A percentile compares a stretch with the other conserved stretches of the same genome.
Evolutionary conservation across 2,888 invertebrate genomes (phyloP).

Genomic region (Gandaritis pyraliata): DNA sequence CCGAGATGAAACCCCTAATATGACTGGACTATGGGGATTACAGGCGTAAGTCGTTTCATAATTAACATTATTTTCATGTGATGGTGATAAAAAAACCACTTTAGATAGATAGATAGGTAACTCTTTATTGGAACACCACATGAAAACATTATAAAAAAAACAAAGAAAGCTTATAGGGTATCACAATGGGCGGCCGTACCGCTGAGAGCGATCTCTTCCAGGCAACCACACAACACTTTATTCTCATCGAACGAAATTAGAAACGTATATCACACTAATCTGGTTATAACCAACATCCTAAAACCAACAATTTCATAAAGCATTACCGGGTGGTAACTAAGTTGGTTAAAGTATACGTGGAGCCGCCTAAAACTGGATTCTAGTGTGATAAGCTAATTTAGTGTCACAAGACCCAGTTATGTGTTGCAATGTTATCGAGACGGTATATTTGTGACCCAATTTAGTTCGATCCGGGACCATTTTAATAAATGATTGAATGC

Average conservation of each 20-base stretch:
- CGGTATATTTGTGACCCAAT: constrained; percentile 3
- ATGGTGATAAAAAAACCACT: background rate
- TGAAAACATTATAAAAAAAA: too few relatives aligned
- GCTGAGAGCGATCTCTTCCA: too few relatives aligned
- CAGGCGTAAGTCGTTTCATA: too few relatives aligned
- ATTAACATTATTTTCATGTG: background rate
- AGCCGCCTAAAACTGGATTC: constrained; percentile 11
- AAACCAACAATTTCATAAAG: constrained; percentile 6
- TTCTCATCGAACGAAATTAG: too few relatives aligned
- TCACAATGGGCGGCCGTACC: too few relatives aligned
- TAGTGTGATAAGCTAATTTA: constrained; percentile 22
- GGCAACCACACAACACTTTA: too few relatives aligned
- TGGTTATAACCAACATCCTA: constrained; percentile 5
- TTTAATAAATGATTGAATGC: too few relatives aligned
- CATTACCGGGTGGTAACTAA: background rate
- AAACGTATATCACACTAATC: background rate
- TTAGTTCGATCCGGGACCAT: background rate
- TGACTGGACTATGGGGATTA: too few relatives aligned
- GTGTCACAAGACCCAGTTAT: constrained; percentile 14
- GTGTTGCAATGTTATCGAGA: constrained; percentile 5
- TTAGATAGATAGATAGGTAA: too few relatives aligned
- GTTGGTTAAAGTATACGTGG: constrained; percentile 2
- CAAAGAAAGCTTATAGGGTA: too few relatives aligned
- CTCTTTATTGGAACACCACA: too few relatives aligned
- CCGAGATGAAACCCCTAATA: too few relatives aligned